phyloP scores from a whole-genome alignment of 2,113 vertebrate genomes.

The Proteles cristata region DNA sequence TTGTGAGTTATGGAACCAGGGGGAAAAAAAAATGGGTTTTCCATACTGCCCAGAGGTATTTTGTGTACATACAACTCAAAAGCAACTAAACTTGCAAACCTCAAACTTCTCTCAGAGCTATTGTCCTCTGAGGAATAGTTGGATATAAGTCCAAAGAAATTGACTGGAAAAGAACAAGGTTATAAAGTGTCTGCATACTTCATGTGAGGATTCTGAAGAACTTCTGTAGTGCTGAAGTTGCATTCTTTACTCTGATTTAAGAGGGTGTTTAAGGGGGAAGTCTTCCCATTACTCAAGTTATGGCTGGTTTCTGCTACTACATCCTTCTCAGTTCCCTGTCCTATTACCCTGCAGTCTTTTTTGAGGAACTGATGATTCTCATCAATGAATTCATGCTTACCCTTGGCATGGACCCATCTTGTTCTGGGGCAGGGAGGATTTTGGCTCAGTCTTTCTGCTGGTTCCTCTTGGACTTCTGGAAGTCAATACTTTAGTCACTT shows the following conservation, averaged over 20 bases:
- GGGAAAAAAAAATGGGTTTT: not conserved
- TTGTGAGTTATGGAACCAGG: not conserved
- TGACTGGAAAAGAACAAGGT: not conserved
- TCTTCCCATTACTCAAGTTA: not conserved
- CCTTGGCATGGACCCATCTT: not conserved
- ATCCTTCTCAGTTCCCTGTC: not conserved
- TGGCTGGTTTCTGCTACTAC: not conserved
- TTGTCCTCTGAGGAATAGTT: conserved; percentile 14
- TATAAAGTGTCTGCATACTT: not conserved
- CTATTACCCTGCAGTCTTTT: not conserved
- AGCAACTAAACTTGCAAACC: conserved; percentile 41
- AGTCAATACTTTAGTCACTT: not conserved
- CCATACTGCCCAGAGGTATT: not conserved
- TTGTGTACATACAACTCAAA: conserved; percentile 52
- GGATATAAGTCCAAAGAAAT: conserved; percentile 39
- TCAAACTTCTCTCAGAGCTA: not conserved
- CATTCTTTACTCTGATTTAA: not conserved
- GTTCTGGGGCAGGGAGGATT: not conserved
- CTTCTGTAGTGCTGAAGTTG: not conserved
- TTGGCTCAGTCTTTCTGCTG: not conserved
- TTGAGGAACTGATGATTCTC: not conserved
- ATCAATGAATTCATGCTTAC: not conserved
- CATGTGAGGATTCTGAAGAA: not conserved
- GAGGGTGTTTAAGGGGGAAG: not conserved
- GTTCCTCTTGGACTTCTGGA: not conserved